A percentile compares a stretch with the other conserved stretches of the same genome.
These are phyloP conservation scores for Protonemura montana DNA, from an alignment of 2,888 invertebrate species.

Conservation along the genomic window DNA sequence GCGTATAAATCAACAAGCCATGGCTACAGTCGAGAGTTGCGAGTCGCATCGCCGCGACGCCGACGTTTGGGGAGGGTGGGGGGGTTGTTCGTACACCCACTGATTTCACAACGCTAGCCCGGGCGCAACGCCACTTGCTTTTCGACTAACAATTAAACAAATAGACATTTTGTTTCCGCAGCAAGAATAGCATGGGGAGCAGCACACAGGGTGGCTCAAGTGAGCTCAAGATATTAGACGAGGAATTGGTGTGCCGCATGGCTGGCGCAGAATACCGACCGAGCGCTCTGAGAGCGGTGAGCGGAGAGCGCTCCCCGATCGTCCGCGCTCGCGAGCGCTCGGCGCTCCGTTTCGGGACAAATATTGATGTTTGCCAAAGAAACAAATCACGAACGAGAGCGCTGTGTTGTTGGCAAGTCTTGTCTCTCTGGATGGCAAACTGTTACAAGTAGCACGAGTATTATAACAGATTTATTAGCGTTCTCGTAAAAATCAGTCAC, in stretches of 20 bases:
- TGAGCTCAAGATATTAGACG: conserved; percentile 44
- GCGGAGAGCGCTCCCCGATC: background rate
- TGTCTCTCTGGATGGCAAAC: conserved; percentile 50
- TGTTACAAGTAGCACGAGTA: conserved; percentile 41
- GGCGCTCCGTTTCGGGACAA: conserved; percentile 44
- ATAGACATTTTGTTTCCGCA: conserved; percentile 33
- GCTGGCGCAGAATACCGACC: background rate
- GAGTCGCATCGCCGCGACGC: background rate
- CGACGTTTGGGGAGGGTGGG: background rate
- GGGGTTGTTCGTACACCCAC: background rate
- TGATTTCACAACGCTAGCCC: conserved; percentile 19
- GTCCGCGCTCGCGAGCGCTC: conserved; percentile 31
- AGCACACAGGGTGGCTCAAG: conserved; percentile 32
- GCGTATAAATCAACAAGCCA: conserved; percentile 27
- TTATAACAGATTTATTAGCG: conserved; percentile 33
- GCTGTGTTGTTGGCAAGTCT: conserved; percentile 48
- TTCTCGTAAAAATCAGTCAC: conserved; percentile 20
- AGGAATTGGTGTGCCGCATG: conserved; percentile 36
- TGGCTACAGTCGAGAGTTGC: background rate
- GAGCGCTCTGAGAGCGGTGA: background rate
- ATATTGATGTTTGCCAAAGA: conserved; percentile 51
- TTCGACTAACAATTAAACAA: conserved; percentile 40
- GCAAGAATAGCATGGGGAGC: background rate
- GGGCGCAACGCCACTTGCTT: conserved; percentile 24
- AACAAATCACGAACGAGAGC: conserved; percentile 45